These are phyloP conservation scores for Isotomurus palustris DNA, from an alignment of 2,888 invertebrate species.

Conservation along the genomic window DNA sequence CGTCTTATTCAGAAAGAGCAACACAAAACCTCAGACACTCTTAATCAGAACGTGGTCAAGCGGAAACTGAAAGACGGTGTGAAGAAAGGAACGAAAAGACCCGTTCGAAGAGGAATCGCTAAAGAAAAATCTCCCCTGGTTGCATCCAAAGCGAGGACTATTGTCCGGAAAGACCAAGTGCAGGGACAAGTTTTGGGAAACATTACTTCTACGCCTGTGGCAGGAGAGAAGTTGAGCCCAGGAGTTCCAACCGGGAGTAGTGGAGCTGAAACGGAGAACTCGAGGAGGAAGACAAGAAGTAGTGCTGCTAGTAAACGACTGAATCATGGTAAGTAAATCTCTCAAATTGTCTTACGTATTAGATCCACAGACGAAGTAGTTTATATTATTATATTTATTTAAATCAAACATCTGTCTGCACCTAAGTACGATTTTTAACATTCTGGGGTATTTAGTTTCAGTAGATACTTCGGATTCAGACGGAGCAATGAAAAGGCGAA, in stretches of 20 bases:
- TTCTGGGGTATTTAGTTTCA: too few species aligned
- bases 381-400: too few species aligned
- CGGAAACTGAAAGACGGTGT: slow-evolving; percentile 17
- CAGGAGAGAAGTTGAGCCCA: slow-evolving; percentile 1
- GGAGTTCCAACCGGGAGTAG: neutral
- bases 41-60: neutral
- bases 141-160: slow-evolving; percentile 41
- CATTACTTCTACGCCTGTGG: slow-evolving; percentile 9
- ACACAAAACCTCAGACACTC: neutral
- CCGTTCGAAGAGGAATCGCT: neutral
- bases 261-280: slow-evolving; percentile 41
- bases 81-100: slow-evolving; percentile 2
- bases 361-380: too few species aligned
- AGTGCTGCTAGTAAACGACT: slow-evolving; percentile 38
- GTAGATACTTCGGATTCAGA: slow-evolving; percentile 33
- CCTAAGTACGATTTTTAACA: too few species aligned
- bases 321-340: neutral
- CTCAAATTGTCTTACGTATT: too few species aligned
- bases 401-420: too few species aligned
- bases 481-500: slow-evolving; percentile 30
- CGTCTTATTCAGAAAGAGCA: too few species aligned
- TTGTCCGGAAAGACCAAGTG: slow-evolving; percentile 36
- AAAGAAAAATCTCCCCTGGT: slow-evolving; percentile 40
- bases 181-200: slow-evolving; percentile 15
- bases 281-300: slow-evolving; percentile 44